Evolutionary conservation across 2,113 vertebrate genomes (phyloP).

Genomic region (Pteruthius melanotis): DNA sequence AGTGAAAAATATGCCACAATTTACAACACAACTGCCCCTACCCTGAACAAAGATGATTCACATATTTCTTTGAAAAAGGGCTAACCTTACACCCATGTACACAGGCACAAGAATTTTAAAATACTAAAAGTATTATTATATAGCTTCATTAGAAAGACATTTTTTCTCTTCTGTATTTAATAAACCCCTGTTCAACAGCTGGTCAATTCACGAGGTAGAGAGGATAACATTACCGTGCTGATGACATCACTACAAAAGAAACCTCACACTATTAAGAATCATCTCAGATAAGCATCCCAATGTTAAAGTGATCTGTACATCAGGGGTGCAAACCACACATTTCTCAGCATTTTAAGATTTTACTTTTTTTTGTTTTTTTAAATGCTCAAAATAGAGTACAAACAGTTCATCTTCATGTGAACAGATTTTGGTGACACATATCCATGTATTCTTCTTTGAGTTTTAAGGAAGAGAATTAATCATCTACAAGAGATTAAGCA

Average conservation of each 20-base stretch:
- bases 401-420: not conserved
- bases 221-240: not conserved
- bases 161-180: not conserved
- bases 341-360: not conserved
- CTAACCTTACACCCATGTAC: not conserved
- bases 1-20: not conserved
- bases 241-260: not conserved
- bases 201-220: not conserved
- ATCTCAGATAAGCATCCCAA: not conserved
- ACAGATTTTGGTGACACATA: not conserved
- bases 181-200: not conserved
- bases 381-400: not conserved
- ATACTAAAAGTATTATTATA: not conserved
- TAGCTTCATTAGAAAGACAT: not conserved
- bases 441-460: not conserved
- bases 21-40: not conserved
- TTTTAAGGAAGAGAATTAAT: not conserved
- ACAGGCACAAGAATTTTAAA: not conserved
- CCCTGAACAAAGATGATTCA: not conserved
- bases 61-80: not conserved
- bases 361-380: not conserved
- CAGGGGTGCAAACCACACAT: not conserved
- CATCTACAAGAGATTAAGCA: not conserved
- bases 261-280: not conserved
- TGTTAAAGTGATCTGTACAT: not conserved